Evolutionary conservation across 2,113 vertebrate species (phyloP).

Genomic region (Bubo bubo): DNA sequence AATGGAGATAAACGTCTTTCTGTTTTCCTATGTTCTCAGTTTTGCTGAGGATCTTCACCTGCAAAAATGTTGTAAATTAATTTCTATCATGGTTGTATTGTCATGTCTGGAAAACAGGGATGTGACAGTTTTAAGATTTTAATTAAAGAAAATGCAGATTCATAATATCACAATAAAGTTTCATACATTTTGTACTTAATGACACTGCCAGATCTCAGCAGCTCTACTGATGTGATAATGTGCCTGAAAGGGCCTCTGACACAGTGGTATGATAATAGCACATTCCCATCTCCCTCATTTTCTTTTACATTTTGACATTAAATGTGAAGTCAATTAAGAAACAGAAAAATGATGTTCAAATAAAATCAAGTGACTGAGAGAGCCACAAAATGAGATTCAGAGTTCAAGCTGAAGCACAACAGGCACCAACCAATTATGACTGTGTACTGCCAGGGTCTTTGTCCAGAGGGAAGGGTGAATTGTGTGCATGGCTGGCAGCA

Average conservation of each 20-base stretch:
- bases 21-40: neutral
- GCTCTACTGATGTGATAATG: neutral
- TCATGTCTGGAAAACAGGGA: neutral
- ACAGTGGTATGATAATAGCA: neutral
- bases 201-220: neutral
- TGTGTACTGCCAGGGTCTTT: neutral
- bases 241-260: neutral
- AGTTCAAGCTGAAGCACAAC: neutral
- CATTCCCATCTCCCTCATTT: neutral
- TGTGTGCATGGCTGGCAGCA: rapidly evolving
- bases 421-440: neutral
- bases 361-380: neutral
- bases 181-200: neutral
- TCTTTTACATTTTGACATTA: neutral
- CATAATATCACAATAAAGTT: neutral
- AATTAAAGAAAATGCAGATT: neutral
- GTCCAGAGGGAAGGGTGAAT: neutral
- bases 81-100: neutral
- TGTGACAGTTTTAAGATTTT: neutral
- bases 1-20: neutral
- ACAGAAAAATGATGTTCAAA: neutral
- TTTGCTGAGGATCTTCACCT: neutral
- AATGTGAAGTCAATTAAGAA: neutral
- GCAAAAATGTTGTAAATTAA: neutral
- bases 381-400: neutral